Percentiles rank a stretch among this genome's conserved stretches.
Conservation (phyloP, 2,113 vertebrate species). For the Rhadina sibilatrix region DNA sequence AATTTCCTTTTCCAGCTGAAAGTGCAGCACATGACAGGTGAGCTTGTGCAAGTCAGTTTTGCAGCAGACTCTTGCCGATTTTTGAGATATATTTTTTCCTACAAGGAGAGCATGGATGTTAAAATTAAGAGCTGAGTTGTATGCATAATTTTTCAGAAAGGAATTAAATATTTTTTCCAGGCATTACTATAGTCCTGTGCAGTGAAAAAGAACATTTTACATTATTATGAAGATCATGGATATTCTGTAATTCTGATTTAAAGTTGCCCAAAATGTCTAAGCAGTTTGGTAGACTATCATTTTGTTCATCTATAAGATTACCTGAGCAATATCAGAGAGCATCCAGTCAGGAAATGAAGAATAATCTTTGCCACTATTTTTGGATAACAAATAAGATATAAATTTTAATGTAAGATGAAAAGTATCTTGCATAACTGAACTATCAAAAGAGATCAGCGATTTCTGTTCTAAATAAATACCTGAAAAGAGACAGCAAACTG, state of each 20-base stretch:
- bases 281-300: background rate
- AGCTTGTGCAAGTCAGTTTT: background rate
- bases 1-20: background rate
- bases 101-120: background rate
- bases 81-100: background rate
- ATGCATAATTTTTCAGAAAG: background rate
- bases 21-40: background rate
- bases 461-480: constrained; percentile 21
- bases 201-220: background rate
- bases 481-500: constrained; percentile 3
- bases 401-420: constrained; percentile 55
- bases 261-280: constrained; percentile 12
- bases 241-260: constrained; percentile 4
- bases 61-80: background rate
- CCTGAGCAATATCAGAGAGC: constrained; percentile 25
- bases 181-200: background rate
- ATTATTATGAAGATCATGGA: background rate
- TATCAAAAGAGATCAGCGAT: constrained; percentile 10
- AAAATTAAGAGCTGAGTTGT: background rate
- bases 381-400: constrained; percentile 60
- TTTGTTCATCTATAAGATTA: constrained; percentile 45
- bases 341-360: constrained; percentile 59
- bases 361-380: constrained; percentile 59
- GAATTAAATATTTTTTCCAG: background rate
- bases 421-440: constrained; percentile 51